Evolutionary conservation across 2,113 vertebrate species (phyloP).

Genomic region (Stercorarius parasiticus): DNA sequence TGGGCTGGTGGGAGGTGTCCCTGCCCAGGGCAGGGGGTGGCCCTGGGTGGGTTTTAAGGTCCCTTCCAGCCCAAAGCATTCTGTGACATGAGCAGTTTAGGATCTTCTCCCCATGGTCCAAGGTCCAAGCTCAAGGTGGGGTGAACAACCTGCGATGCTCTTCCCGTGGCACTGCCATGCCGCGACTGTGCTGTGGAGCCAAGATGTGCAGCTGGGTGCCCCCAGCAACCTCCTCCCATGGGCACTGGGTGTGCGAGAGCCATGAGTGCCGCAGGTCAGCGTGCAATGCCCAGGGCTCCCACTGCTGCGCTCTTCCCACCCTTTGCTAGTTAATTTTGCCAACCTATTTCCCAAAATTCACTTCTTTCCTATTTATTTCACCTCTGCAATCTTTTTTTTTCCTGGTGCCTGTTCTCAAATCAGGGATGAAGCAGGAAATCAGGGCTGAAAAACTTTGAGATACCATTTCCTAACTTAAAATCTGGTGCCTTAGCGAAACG

Average conservation of each 20-base stretch:
- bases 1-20: background rate
- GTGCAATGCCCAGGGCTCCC: background rate
- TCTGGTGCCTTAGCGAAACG: accelerated
- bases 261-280: accelerated
- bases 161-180: too few species aligned
- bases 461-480: background rate
- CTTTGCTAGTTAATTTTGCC: background rate
- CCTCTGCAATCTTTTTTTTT: background rate
- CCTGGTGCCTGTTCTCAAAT: background rate
- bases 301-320: background rate
- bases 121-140: background rate
- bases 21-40: background rate
- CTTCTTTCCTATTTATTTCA: background rate
- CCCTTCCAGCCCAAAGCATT: background rate
- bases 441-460: background rate
- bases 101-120: background rate
- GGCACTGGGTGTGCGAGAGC: too few species aligned
- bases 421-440: too few species aligned
- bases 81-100: accelerated
- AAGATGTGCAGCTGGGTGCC: background rate
- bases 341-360: background rate
- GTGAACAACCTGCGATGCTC: too few species aligned
- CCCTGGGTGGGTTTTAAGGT: background rate
- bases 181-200: too few species aligned
- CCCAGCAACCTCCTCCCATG: accelerated